Evolutionary conservation across 2,888 invertebrate species (phyloP), one percentile per base, ranked within the genome.

Genomic region (Pterostichus niger): DNA sequence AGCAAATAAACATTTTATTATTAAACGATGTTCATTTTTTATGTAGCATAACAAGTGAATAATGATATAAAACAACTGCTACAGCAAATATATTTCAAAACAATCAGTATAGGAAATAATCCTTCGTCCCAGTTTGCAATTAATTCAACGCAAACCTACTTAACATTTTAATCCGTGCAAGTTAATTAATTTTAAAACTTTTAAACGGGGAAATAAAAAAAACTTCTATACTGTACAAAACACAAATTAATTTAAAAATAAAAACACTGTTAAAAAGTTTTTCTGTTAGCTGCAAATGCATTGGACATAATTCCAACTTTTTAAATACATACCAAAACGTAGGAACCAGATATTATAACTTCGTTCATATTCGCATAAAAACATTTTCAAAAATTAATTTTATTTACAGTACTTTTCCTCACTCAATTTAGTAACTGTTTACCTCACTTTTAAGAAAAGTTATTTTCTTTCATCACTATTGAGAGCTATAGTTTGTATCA

Each of bases 101-200:
- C 49, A 49, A 11, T 49, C 49, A 24, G 49, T 40, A 24, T 40
- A 6, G 40, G 40, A 13, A 49, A 49, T 49, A 49, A 49, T 49
- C 49, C 49, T 49, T 49, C 59, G 17, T 31, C 35, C 35, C 35
- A 11, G 13, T 35, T 64, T 35, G 33, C 35, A 64, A 35, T 59
- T 17, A 59, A 59, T 64, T 35, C 64, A n/a, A 13, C 33, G 31
- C 35, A 7, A 64, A 64, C 40, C 64, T 64, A 64, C 64, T 64
- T 64, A 64, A 35, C 35, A 64, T 35, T 64, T 64, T 64, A 64
- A 64, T 64, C 64, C n/a, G 64, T 64, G 33, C 64, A 35, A 64
- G 64, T 64, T 64, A 64, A 64, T 64, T 64, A 64, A 64, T 64
- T 64, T 64, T 35, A 33, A 40, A 64, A 64, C 64, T 64, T 64